These are phyloP conservation scores for Trichopria drosophilae DNA, from an alignment of 2,888 invertebrate genomes.

Conservation along the genomic window DNA sequence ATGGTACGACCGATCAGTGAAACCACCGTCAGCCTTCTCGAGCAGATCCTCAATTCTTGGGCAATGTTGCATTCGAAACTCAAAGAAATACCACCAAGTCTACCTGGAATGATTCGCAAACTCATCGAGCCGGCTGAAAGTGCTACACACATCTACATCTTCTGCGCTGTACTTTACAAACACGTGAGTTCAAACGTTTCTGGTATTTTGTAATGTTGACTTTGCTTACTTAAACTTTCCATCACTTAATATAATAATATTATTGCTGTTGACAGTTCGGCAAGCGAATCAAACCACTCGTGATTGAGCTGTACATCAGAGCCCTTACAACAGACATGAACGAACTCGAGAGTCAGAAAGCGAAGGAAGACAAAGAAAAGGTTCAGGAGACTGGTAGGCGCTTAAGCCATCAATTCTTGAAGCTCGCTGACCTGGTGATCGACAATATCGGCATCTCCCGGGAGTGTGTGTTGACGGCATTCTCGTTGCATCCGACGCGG, in stretches of 20 bases:
- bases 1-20: constrained; percentile 61
- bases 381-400: constrained; percentile 64
- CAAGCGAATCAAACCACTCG: constrained; percentile 65
- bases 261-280: constrained; percentile 59
- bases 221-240: neutral
- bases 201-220: neutral
- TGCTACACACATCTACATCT: constrained; percentile 69
- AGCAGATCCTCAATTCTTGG: constrained; percentile 55
- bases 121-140: constrained; percentile 65
- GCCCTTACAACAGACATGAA: constrained; percentile 78
- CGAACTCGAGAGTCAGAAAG: constrained; percentile 69
- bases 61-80: constrained; percentile 53
- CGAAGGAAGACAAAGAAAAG: constrained; percentile 61
- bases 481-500: constrained; percentile 72
- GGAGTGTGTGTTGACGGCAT: constrained; percentile 76
- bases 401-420: constrained; percentile 64
- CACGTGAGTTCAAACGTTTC: constrained; percentile 51
- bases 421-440: constrained; percentile 66
- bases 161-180: constrained; percentile 61
- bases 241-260: neutral
- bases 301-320: constrained; percentile 73
- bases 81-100: constrained; percentile 48
- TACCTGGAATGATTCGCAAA: constrained; percentile 57
- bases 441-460: constrained; percentile 65
- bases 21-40: constrained; percentile 49